These are phyloP conservation scores for Schlechtendalia chinensis DNA, from an alignment of 1,140 invertebrate genomes.

Conservation along the genomic window DNA sequence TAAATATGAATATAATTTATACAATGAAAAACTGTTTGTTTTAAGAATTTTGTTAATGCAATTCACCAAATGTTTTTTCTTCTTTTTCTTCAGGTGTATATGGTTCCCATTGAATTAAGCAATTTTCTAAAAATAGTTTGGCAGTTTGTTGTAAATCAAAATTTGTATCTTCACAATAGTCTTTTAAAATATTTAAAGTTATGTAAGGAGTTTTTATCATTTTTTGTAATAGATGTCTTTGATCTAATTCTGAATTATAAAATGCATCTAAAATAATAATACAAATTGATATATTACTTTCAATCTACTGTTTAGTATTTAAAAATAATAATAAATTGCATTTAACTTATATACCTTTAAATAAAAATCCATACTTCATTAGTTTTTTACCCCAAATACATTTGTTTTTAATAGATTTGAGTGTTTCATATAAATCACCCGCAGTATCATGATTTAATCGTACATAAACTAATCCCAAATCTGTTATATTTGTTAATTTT, in stretches of 20 bases:
- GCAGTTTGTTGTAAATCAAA: constrained; percentile 56
- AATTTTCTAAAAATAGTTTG: constrained; percentile 55
- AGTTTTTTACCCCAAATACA: constrained; percentile 52
- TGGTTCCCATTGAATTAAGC: constrained; percentile 57
- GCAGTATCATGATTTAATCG: constrained; percentile 6
- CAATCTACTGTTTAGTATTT: too few relatives aligned
- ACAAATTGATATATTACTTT: background rate
- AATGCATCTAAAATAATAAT: constrained; percentile 51
- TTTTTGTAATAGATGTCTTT: constrained; percentile 55
- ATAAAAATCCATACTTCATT: constrained; percentile 51
- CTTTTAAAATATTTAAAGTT: constrained; percentile 54
- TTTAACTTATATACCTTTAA: constrained; percentile 49
- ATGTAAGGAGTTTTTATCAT: constrained; percentile 54
- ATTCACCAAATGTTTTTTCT: constrained; percentile 49
- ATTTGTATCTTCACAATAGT: constrained; percentile 56
- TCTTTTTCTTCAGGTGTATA: constrained; percentile 51
- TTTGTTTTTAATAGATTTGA: constrained; percentile 46
- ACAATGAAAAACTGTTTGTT: constrained; percentile 53
- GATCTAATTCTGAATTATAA: constrained; percentile 54
- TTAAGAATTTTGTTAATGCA: constrained; percentile 28
- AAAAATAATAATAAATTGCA: background rate
- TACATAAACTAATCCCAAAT: constrained; percentile 44
- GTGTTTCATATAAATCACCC: constrained; percentile 18
- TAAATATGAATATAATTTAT: background rate
- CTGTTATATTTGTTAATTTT: constrained; percentile 46